These are phyloP conservation scores for Limenitis arthemis DNA, from an alignment of 2,888 invertebrate genomes.

Conservation along the genomic window DNA sequence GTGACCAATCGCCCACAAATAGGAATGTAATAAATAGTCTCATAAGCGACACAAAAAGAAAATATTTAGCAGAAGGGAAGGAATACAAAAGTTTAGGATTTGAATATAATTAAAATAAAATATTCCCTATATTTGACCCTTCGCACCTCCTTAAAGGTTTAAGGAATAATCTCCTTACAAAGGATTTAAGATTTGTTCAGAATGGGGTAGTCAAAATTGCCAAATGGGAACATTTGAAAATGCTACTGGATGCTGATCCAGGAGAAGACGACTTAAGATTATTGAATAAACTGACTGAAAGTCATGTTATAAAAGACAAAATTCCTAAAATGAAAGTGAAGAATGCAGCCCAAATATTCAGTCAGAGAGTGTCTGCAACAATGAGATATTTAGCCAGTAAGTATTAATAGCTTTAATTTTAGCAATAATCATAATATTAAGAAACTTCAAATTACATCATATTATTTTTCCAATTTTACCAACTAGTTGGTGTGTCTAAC, in stretches of 20 bases:
- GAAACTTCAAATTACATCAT: too few species aligned
- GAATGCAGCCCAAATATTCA: constrained; percentile 15
- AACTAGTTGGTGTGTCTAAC: too few species aligned
- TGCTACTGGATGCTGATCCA: too few species aligned
- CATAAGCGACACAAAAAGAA: too few species aligned
- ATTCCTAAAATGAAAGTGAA: constrained; percentile 18
- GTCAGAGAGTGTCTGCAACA: constrained; percentile 9
- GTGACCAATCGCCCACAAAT: constrained; percentile 18
- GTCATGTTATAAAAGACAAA: constrained; percentile 7
- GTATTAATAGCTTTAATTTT: too few species aligned
- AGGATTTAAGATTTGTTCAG: constrained; percentile 6
- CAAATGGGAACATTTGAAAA: too few species aligned
- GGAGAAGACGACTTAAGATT: constrained; percentile 17
- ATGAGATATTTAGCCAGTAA: constrained; percentile 13
- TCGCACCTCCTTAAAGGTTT: constrained; percentile 21
- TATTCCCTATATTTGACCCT: constrained; percentile 18
- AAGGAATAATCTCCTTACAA: constrained; percentile 19
- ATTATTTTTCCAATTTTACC: too few species aligned
- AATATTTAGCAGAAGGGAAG: neutral
- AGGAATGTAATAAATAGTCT: too few species aligned
- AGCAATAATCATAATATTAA: too few species aligned
- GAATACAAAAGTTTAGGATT: constrained; percentile 1
- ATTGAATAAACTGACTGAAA: constrained; percentile 16
- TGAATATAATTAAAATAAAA: constrained; percentile 8
- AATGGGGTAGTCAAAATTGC: constrained; percentile 7